phyloP scores from a whole-genome alignment of 2,113 vertebrate species.

The Megaceryle maxima region DNA sequence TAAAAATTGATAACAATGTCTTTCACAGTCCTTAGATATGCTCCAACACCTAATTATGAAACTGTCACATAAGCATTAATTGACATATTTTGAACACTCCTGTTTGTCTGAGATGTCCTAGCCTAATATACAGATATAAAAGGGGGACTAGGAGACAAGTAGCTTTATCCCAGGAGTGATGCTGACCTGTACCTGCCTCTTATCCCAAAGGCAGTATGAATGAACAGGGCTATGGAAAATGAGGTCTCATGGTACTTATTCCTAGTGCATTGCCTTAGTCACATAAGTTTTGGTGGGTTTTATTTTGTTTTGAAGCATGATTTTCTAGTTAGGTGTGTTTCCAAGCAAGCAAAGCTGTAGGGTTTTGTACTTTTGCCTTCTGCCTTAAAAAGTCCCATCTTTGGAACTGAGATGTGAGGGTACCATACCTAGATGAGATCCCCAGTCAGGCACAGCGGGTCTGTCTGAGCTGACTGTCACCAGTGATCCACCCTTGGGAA shows the following conservation, averaged over 20 bases:
- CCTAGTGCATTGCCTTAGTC: background rate
- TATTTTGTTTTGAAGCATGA: background rate
- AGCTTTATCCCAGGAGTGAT: background rate
- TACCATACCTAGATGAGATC: background rate
- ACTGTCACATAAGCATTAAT: background rate
- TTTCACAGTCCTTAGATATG: background rate
- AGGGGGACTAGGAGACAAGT: background rate
- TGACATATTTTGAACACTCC: background rate
- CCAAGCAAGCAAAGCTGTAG: background rate
- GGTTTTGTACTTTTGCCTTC: background rate
- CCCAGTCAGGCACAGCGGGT: background rate
- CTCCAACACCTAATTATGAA: background rate
- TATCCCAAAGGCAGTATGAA: background rate
- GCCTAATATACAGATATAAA: background rate
- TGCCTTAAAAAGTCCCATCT: background rate
- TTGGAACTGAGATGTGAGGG: background rate
- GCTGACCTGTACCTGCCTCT: background rate
- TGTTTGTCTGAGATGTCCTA: background rate
- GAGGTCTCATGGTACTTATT: background rate
- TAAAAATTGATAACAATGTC: background rate
- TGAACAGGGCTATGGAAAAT: rapidly evolving
- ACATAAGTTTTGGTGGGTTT: background rate
- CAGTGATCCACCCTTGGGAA: background rate
- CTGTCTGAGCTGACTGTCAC: background rate
- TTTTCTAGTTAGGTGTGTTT: background rate